Evolutionary conservation across 2,888 invertebrate genomes (phyloP), one percentile per base, ranked within the genome.

Genomic region (Carterocephalus palaemon): DNA sequence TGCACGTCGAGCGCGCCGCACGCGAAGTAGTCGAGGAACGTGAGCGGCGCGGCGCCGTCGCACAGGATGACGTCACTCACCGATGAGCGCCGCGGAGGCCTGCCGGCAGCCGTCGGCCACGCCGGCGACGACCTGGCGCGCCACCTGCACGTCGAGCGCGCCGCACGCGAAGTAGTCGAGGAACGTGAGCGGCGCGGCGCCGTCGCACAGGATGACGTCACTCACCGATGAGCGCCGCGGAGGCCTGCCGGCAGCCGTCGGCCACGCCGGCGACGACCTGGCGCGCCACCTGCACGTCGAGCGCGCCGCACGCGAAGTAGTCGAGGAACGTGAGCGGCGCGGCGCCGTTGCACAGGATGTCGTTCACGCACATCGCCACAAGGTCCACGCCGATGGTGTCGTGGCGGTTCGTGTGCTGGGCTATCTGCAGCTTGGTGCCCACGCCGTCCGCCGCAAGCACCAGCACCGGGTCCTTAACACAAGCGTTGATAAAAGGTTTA

Each of bases 331-430:
- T 97, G n/a, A 98, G 81, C 0, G 99, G 98, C 56, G 95, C 93
- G 0, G 98, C 99, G 3, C 98, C 98, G 62, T 98, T 97, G 53
- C 97, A 97, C 19, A 99, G 88, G 32, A 99, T 92, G 76, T 99
- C 99, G 82, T 99, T 99, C 3, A 96, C 98, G 70, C 98, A 99
- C 99, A 99, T 99, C 5, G 98, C 99, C 1, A 99, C 99, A 48
- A 99, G 87, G 84, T 99, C 99, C 47, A 96, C 91, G 20, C 99
- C 99, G 49, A 99, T 92, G 0, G 93, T 93, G 50, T 89, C 83
- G 75, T 97, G 95, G 6, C 90, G 88, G 40, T 90, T 90, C 51
- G 90, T 90, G 57, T 90, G 89, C 72, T 97, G 94, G 0, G 98
- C 98, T 50, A 96, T 93, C 87, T 95, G 95, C 5, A 99, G 89